Evolutionary conservation across 2,113 vertebrate genomes (phyloP).

Genomic region (Baryphthengus martii): DNA sequence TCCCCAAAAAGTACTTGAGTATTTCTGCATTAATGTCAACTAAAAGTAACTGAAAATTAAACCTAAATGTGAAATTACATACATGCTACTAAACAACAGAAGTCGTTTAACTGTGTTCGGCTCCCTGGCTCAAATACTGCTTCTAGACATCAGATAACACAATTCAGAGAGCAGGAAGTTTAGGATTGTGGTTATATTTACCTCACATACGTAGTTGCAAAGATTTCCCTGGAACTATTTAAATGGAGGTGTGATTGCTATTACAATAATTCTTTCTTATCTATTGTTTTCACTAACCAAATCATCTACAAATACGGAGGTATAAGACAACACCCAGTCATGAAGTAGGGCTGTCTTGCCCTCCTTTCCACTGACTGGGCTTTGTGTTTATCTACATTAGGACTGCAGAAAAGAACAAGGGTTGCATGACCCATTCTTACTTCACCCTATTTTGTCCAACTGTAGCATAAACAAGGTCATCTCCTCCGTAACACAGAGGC

Average conservation of each 20-base stretch:
- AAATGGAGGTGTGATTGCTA: not conserved
- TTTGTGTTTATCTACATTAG: not conserved
- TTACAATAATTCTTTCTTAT: not conserved
- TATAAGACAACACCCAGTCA: not conserved
- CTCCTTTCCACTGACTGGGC: not conserved
- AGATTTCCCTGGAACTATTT: not conserved
- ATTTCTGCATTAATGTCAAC: not conserved
- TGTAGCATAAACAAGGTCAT: not conserved
- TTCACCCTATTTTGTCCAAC: not conserved
- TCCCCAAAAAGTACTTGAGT: accelerated
- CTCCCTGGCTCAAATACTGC: not conserved
- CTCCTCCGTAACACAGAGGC: not conserved
- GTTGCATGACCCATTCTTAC: not conserved
- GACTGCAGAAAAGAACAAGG: not conserved
- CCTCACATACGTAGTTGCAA: not conserved
- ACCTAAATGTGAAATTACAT: not conserved
- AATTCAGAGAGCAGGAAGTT: not conserved
- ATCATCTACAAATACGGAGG: not conserved
- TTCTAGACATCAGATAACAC: not conserved
- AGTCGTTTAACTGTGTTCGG: not conserved
- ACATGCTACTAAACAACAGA: not conserved
- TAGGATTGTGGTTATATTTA: not conserved
- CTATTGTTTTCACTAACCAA: not conserved
- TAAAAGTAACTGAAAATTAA: not conserved
- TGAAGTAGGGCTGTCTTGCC: not conserved